Evolutionary conservation across 2,113 vertebrate species (phyloP).

Genomic region (Rhinolophus sinicus): DNA sequence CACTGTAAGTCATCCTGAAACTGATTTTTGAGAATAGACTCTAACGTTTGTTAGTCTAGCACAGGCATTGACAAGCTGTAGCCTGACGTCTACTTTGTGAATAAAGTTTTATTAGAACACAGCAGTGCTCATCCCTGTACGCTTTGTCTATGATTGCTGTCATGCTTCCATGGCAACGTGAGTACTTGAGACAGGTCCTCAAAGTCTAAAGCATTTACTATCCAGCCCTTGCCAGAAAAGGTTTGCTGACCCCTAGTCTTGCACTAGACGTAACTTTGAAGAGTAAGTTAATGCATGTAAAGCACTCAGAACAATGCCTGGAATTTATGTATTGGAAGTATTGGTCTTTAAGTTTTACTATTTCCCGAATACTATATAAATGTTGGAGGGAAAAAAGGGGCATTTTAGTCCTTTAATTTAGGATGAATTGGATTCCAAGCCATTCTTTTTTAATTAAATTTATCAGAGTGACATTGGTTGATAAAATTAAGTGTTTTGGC

Average conservation of each 20-base stretch:
- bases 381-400: not conserved
- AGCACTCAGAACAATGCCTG: not conserved
- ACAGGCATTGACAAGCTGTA: not conserved
- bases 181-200: not conserved
- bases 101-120: conserved; percentile 18
- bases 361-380: not conserved
- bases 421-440: not conserved
- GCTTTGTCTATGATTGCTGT: not conserved
- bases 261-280: not conserved
- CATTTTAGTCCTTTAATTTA: not conserved
- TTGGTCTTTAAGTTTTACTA: not conserved
- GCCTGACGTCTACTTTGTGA: not conserved
- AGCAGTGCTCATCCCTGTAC: not conserved
- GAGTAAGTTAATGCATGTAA: not conserved
- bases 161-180: not conserved
- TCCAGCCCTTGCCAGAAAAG: not conserved
- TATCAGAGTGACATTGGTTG: too few relatives aligned
- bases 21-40: not conserved
- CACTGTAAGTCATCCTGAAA: not conserved
- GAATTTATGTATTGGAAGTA: not conserved
- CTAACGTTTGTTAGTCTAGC: not conserved
- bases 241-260: not conserved
- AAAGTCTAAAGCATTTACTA: not conserved
- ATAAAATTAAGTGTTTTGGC: not conserved
- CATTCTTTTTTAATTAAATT: not conserved